Conservation (phyloP, 2,888 invertebrate genomes). For the Anthoptus insignis region DNA sequence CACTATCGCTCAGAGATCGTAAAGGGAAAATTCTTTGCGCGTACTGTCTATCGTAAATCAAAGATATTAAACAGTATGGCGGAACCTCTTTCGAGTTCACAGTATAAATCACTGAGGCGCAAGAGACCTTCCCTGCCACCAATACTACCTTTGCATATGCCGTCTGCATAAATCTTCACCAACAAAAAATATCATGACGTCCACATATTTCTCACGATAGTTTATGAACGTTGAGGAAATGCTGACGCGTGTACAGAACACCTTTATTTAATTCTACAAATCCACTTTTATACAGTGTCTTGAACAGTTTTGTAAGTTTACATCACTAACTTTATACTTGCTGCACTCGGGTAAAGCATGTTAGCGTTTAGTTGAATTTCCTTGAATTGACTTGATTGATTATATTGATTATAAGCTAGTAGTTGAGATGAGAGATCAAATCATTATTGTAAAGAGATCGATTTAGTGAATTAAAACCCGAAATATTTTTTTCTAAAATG, state of each 20-base stretch:
- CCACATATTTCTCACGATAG: slow-evolving; percentile 47
- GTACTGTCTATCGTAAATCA: slow-evolving; percentile 86
- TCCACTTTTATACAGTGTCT: slow-evolving; percentile 12
- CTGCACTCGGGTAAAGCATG: too few relatives aligned
- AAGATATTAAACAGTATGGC: slow-evolving; percentile 85
- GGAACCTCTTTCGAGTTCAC: slow-evolving; percentile 86
- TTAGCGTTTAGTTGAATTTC: too few relatives aligned
- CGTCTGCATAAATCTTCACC: slow-evolving; percentile 72
- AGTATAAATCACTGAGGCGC: slow-evolving; percentile 83
- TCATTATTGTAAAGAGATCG: too few relatives aligned
- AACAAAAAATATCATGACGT: slow-evolving; percentile 56
- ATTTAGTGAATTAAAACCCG: too few relatives aligned
- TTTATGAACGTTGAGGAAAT: slow-evolving; percentile 34
- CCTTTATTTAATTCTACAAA: slow-evolving; percentile 16
- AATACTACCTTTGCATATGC: slow-evolving; percentile 76
- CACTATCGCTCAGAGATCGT: slow-evolving; percentile 1
- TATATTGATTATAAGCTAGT: too few relatives aligned
- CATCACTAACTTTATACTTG: too few relatives aligned
- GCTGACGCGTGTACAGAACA: slow-evolving; percentile 22
- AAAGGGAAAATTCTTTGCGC: slow-evolving; percentile 45
- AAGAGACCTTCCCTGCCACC: slow-evolving; percentile 71
- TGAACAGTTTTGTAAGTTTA: too few relatives aligned
- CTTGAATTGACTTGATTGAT: too few relatives aligned
- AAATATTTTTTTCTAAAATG: too few relatives aligned
- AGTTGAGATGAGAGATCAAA: too few relatives aligned